Evolutionary conservation across 2,797 vertebrate species (phyloP), one percentile per base, ranked within the genome.

Genomic region (Karalla daura): DNA sequence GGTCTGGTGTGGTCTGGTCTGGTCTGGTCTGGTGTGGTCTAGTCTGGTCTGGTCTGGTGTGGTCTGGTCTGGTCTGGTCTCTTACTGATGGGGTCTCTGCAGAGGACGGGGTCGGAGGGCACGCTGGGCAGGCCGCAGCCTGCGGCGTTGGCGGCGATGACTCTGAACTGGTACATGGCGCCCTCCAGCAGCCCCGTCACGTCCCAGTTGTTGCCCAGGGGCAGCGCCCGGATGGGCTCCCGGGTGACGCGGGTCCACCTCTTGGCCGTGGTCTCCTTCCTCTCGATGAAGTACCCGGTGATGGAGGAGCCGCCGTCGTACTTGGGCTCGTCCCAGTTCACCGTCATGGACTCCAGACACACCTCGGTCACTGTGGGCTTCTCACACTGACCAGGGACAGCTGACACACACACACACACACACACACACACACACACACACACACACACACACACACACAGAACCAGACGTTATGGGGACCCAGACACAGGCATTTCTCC

Each of bases 321-420:
- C 87, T 98, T 95, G 65, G 98, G 97, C 60, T 99, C 97, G 20
- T 99, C 97, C 98, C 98, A 99, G 80, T 97, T 96, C 70, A 98
- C 96, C 0, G 94, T 96, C 96, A 99, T 98, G 1, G 94, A 96
- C 85, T 98, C 96, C 79, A 94, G 86, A 73, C 94, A 94, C 84
- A 99, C 87, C 0, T 98, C 96, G 30, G 95, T 95, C 7, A 99
- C 91, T 1, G 96, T 97, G 67, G 98, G 98, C 73, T 99, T 99
- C 68, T 99, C 96, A 85, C 96, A 97, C 78, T 97, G 95, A 75
- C 98, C 98, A 30, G 98, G 98, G 58, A 99, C 96, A 74, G 96
- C 98, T 99, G 71, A n/a, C n/a, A n/a, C n/a, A n/a, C n/a, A n/a
- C n/a, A n/a, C n/a, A n/a, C n/a, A n/a, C n/a, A n/a, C n/a, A n/a